Percentiles rank a stretch among this genome's conserved stretches.
Conservation (phyloP, 2,797 vertebrate species). For the Rhabdophis nuchalis region DNA sequence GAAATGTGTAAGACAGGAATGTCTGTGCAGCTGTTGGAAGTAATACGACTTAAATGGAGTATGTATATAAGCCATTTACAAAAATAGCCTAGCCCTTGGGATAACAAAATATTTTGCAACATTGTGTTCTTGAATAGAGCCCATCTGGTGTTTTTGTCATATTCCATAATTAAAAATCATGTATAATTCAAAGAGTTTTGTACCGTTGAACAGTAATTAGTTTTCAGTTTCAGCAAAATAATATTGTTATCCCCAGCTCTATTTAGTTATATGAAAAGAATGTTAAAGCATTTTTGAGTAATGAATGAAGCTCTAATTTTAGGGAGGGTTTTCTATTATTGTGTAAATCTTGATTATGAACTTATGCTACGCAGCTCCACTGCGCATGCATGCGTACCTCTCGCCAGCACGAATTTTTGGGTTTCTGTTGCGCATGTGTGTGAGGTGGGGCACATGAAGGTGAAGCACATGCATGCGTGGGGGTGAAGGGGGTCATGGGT, state of each 20-base stretch:
- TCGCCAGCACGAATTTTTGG: too few species aligned
- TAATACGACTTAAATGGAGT: background rate
- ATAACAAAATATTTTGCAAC: background rate
- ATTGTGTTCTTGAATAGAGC: background rate
- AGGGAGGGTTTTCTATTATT: slow-evolving; percentile 2
- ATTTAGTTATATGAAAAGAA: slow-evolving; percentile 17
- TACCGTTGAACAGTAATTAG: slow-evolving; percentile 15
- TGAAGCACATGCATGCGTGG: too few species aligned
- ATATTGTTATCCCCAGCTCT: slow-evolving; percentile 25
- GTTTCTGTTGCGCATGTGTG: too few species aligned
- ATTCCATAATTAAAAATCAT: slow-evolving; percentile 29
- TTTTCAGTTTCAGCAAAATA: slow-evolving; percentile 33
- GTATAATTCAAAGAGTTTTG: slow-evolving; percentile 27
- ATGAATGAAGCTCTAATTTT: slow-evolving; percentile 33
- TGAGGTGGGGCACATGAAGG: too few species aligned
- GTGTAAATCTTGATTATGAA: background rate
- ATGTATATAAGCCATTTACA: background rate
- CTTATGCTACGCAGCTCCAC: too few species aligned
- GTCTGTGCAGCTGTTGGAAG: background rate
- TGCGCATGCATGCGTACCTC: too few species aligned
- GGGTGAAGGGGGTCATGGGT: too few species aligned
- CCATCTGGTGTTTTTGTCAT: background rate
- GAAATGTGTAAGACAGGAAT: background rate
- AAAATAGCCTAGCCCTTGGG: background rate
- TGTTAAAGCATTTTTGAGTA: slow-evolving; percentile 33